These are phyloP conservation scores for Actinopyga echinites DNA, from an alignment of 53 echinoderm and acorn worm genomes.

Conservation along the genomic window DNA sequence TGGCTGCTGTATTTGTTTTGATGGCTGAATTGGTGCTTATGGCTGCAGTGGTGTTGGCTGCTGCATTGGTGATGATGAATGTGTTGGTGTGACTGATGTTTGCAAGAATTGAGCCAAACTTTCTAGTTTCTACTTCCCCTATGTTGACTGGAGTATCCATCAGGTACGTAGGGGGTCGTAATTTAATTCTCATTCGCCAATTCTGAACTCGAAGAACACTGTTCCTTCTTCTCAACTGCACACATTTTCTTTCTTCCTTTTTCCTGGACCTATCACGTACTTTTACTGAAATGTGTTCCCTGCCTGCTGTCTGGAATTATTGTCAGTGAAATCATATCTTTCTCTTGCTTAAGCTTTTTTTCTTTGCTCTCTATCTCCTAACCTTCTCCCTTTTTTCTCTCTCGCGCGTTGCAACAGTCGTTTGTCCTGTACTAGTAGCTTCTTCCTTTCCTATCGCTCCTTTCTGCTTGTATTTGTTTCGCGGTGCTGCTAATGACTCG, in stretches of 20 bases:
- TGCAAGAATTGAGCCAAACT: neutral
- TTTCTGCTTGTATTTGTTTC: neutral
- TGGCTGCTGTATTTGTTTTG: neutral
- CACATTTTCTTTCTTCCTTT: neutral
- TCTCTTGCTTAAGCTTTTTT: neutral
- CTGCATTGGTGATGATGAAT: neutral
- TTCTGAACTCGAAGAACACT: too few relatives aligned
- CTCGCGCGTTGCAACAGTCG: neutral
- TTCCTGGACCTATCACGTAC: neutral
- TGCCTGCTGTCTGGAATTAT: conserved; percentile 7
- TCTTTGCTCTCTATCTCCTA: neutral
- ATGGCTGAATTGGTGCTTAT: neutral
- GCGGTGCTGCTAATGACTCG: too few relatives aligned
- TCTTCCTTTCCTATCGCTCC: neutral
- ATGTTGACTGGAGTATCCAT: neutral
- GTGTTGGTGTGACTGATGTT: neutral
- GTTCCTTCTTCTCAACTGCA: too few relatives aligned
- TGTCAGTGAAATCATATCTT: neutral
- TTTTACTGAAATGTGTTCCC: neutral
- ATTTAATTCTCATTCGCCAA: neutral
- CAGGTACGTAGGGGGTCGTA: neutral
- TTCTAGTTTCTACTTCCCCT: conserved; percentile 5
- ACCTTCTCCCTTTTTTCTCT: neutral
- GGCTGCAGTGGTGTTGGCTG: conserved; percentile 4
- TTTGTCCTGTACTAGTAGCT: conserved; percentile 4